Conservation (phyloP, 2,797 vertebrate species). For the Enteromius unitaeniatus region DNA sequence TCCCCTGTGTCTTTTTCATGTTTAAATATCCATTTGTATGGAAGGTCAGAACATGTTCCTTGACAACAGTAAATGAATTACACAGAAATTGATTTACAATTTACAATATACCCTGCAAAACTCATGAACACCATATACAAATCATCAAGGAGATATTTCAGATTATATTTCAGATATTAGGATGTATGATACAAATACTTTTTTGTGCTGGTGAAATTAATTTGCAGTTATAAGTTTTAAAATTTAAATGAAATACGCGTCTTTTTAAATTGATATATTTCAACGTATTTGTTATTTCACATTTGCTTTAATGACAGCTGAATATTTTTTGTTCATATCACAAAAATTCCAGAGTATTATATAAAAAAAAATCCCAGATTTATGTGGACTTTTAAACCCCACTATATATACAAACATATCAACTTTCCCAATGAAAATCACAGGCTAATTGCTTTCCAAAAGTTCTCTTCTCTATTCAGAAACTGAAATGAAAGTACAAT, state of each 20-base stretch:
- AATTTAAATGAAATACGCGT: neutral
- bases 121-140: neutral
- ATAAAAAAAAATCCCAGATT: neutral
- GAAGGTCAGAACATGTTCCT: conserved; percentile 5
- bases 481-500: conserved; percentile 40
- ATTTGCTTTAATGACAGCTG: neutral
- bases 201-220: neutral
- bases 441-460: conserved; percentile 36
- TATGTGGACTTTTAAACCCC: neutral
- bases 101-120: neutral
- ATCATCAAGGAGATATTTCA: neutral
- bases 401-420: conserved; percentile 17
- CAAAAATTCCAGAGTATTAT: neutral
- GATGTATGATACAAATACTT: neutral
- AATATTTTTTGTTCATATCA: neutral
- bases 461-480: conserved; percentile 37
- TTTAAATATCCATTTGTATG: conserved; percentile 35
- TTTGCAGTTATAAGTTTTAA: neutral
- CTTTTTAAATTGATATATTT: neutral
- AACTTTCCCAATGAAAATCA: conserved; percentile 8
- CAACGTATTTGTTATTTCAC: neutral
- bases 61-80: conserved; percentile 25
- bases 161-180: neutral
- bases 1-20: conserved; percentile 31
- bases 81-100: conserved; percentile 15